Base-by-base conservation (phyloP, 2,888 invertebrate species). In the Sarcophaga rosellei region DNA sequence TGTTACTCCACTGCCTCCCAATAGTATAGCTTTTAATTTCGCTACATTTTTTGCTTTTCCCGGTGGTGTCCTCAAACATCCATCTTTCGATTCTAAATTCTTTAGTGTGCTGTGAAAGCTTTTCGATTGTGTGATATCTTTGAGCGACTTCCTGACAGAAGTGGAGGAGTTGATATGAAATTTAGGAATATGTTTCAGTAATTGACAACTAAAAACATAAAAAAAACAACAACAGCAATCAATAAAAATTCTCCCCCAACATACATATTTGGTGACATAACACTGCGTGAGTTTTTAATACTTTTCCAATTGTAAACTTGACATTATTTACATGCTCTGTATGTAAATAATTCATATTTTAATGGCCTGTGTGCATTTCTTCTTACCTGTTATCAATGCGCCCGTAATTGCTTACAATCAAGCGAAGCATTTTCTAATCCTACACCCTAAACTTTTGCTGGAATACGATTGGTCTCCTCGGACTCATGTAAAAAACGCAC, bases 1-100 rank as follows among this genome's bases (percentile, higher is more conserved):
- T 5, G 90, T 89, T 3, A 93, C 84, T 0, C 92, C 91, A 57
- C 89, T 89, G 47, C 92, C 90, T 10, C 91, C 91, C 35, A 91
- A 70, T 0, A 93, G 63, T 1, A 93, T 62, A 0, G 89, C 87
- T 6, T 88, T 90, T 3, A 90, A 89, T n/a, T 84, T 86, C 0
- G 74, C 10, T 3, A 77, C 59, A 17, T 76, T 80, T 65, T 79
- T 84, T 4, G 77, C 59, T 2, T 44, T 68, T 1, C 75, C 63
- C 35, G 65, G 25, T 44, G 65, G 25, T 44, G 59, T 47, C 12
- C 68, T 79, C 25, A 20, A 69, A 20, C 59, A 57, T 12, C 53
- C 15, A 6, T 10, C 45, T 62, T 66, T 79, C 2, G 63, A 5
- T 72, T 76, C 68, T n/a, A 20, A 53, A 68, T 69, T 77, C 47